phyloP scores from a whole-genome alignment of 2,113 vertebrate species.

The Opisthocomus hoazin region DNA sequence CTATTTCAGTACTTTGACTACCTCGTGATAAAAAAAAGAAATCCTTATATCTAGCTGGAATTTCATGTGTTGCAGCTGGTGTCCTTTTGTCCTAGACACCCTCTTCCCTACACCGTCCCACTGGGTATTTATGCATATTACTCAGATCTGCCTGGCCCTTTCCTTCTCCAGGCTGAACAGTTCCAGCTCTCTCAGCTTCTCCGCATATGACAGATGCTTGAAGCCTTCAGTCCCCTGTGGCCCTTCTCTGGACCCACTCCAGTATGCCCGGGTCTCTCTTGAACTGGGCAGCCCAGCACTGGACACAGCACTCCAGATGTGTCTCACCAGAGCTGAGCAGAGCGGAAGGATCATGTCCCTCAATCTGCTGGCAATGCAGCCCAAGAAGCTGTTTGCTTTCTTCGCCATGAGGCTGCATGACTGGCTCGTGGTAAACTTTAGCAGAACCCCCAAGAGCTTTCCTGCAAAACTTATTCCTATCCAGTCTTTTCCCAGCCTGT shows the following conservation, averaged over 20 bases:
- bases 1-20: background rate
- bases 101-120: background rate
- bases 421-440: background rate
- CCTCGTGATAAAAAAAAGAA: background rate
- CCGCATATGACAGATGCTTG: background rate
- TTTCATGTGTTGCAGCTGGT: background rate
- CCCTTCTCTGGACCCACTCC: background rate
- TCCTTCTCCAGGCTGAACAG: background rate
- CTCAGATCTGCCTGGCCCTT: background rate
- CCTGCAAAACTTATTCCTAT: background rate
- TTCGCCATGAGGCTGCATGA: background rate
- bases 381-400: background rate
- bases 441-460: background rate
- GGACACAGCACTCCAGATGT: background rate
- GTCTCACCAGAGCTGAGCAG: background rate
- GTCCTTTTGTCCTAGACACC: background rate
- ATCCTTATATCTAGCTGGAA: background rate
- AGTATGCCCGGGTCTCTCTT: background rate
- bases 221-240: background rate
- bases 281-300: background rate
- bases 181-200: background rate
- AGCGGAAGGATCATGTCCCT: background rate
- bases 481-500: background rate
- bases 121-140: background rate
- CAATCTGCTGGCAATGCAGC: fast-evolving